These are phyloP conservation scores for Clusia tigrina DNA, from an alignment of 2,888 invertebrate species.

Conservation along the genomic window DNA sequence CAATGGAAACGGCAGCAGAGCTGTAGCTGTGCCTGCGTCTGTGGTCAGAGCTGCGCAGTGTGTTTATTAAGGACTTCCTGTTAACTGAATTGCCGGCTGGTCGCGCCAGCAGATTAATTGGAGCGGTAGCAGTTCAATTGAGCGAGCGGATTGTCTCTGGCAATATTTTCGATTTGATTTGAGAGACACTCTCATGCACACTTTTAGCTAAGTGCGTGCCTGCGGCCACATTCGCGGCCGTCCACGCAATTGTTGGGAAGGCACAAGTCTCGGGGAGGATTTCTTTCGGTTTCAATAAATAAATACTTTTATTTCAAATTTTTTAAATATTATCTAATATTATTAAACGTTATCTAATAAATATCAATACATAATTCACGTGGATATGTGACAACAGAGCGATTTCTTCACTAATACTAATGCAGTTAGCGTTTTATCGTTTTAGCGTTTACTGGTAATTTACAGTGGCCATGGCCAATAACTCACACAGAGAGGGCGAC, in stretches of 20 bases:
- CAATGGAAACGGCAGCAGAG: neutral
- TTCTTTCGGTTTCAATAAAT: neutral
- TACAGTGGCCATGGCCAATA: neutral
- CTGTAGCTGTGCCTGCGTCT: too few relatives aligned
- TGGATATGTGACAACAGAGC: conserved; percentile 38
- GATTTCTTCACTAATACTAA: neutral
- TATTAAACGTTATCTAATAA: too few relatives aligned
- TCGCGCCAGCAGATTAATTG: conserved; percentile 56
- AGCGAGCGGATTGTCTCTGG: conserved; percentile 19
- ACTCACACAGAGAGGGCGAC: too few relatives aligned
- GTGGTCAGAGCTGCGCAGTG: too few relatives aligned
- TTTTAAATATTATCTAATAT: conserved; percentile 2
- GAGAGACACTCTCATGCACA: neutral
- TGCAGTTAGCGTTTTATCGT: too few relatives aligned
- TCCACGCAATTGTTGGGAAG: too few relatives aligned
- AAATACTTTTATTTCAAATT: conserved; percentile 8
- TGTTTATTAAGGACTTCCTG: conserved; percentile 57
- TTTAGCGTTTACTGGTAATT: neutral
- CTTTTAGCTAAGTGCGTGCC: too few relatives aligned
- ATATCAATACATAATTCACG: conserved; percentile 5
- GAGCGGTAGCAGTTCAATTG: conserved; percentile 54
- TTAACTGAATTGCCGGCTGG: conserved; percentile 37
- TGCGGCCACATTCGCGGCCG: too few relatives aligned
- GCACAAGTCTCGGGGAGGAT: neutral
- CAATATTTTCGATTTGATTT: neutral